Percentiles rank a stretch among this genome's conserved stretches.
Evolutionary conservation across 2,113 vertebrate species (phyloP).

Genomic region (Pelusios castaneus): DNA sequence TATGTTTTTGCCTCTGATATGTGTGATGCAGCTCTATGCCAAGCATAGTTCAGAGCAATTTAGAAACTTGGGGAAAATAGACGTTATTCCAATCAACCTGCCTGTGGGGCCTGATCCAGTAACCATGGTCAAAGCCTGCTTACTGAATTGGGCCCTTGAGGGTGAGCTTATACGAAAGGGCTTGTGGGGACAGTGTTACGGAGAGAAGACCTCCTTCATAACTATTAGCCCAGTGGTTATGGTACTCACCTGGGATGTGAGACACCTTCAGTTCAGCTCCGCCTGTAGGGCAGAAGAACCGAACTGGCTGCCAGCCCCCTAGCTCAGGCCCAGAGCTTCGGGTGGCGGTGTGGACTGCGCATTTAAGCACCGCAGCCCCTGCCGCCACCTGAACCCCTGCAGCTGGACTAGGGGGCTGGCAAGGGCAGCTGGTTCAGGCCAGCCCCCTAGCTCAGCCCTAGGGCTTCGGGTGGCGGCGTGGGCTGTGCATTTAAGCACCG

Average conservation of each 20-base stretch:
- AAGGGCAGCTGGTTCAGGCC: too few relatives aligned
- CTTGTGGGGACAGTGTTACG: not conserved
- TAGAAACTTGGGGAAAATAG: not conserved
- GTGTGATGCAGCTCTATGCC: not conserved
- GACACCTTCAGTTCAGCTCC: not conserved
- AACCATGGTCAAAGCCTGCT: not conserved
- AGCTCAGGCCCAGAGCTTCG: too few relatives aligned
- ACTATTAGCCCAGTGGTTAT: not conserved
- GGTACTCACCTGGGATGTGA: not conserved
- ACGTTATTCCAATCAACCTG: not conserved
- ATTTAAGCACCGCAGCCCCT: too few relatives aligned
- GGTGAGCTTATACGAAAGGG: not conserved
- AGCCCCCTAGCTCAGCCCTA: too few relatives aligned
- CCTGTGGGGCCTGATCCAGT: not conserved
- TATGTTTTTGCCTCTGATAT: not conserved
- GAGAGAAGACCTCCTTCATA: not conserved
- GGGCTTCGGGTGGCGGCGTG: too few relatives aligned
- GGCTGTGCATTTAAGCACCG: too few relatives aligned
- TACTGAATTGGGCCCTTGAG: not conserved
- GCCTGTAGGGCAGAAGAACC: not conserved
- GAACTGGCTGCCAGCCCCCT: not conserved
- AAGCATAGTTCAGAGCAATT: not conserved
- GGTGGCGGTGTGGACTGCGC: too few relatives aligned
- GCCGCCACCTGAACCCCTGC: too few relatives aligned
- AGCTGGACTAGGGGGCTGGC: too few relatives aligned